Base-by-base conservation (phyloP, 2,797 vertebrate genomes). In the Myripristis jacobus region DNA sequence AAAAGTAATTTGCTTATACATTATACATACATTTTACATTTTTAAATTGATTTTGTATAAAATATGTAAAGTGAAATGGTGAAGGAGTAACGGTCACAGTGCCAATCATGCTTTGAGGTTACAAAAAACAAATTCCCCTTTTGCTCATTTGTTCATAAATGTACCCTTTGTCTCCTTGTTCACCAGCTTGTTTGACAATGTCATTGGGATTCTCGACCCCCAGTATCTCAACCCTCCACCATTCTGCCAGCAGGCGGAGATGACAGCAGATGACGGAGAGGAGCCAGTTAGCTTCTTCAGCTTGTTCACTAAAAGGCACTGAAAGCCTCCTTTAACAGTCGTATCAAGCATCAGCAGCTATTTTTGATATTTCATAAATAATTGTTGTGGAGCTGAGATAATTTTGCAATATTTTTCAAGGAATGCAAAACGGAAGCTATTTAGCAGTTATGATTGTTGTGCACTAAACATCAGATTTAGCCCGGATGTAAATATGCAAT, bases 181-280 rank as follows among this genome's bases (percentile, higher is more conserved):
- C 15, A 8, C 10, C 38, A 95, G 94, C 66, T 87, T 65, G 41
- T 91, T 82, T 51, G 47, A 94, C 84, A 92, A 85, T 13, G 1
- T 93, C 3, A 11, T 70, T 0, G 94, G 93, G 3, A 79, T 94
- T 1, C 0, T 56, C 0, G 78, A 94, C 57, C 93, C 92, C 0
- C 0, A 1, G 5, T 2, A 4, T 60, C 91, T 94, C 48, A 72
- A 79, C 54, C 91, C 92, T 21, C 94, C 94, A 0, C 2, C 43
- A 3, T 94, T 87, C 78, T 94, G 94, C 69, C 0, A 7, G 6
- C 27, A 24, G 0, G 43, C 21, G 0, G 46, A 60, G 4, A 1
- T 51, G 5, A 54, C 44, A 3, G 6, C 21, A 11, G 53, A 27
- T 0, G 25, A 44, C 1, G 29, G 3, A 4, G 43, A 25, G 11